Percentiles rank a stretch among this genome's conserved stretches.
Conservation (phyloP, 2,113 vertebrate species). For the Rhea pennata region DNA sequence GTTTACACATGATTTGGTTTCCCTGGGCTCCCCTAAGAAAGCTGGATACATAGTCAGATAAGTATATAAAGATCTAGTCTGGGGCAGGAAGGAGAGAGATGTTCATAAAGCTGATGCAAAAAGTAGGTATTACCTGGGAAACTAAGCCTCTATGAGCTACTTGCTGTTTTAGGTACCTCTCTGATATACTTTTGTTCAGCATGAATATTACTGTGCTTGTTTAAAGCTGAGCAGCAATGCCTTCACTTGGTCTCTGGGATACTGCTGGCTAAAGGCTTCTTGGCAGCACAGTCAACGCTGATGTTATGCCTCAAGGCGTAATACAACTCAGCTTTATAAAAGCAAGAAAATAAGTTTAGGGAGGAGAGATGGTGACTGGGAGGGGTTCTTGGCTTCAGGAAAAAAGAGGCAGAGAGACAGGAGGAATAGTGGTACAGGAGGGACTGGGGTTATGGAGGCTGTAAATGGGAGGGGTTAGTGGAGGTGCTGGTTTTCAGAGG, state of each 20-base stretch:
- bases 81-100: background rate
- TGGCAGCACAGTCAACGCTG: background rate
- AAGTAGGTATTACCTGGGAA: background rate
- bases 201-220: background rate
- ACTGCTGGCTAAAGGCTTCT: background rate
- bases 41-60: background rate
- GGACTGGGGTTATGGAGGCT: background rate
- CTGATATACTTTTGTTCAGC: background rate
- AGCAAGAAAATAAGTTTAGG: background rate
- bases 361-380: background rate
- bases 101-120: background rate
- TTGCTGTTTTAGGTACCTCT: background rate
- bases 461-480: fast-evolving
- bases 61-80: background rate
- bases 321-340: background rate
- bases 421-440: background rate
- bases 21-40: background rate
- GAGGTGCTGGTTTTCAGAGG: background rate
- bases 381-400: background rate
- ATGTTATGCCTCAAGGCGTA: background rate
- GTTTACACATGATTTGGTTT: background rate
- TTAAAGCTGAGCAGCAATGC: background rate
- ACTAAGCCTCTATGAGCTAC: background rate
- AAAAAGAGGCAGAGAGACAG: background rate
- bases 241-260: background rate